phyloP scores from a whole-genome alignment of 2,113 vertebrate species.

The Bubalus kerabau region DNA sequence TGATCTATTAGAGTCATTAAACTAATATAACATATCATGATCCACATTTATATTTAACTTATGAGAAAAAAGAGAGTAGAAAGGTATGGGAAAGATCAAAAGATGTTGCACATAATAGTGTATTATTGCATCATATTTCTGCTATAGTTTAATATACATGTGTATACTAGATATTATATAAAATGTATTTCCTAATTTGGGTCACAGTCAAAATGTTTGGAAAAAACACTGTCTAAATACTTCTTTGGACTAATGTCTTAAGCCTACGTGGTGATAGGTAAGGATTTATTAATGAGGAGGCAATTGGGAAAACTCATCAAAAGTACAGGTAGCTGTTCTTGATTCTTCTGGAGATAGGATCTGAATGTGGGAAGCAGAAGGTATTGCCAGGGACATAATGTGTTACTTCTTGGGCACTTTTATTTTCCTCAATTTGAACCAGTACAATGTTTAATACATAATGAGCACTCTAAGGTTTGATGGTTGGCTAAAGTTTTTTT shows the following conservation, averaged over 20 bases:
- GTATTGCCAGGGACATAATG: neutral
- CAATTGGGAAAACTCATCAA: neutral
- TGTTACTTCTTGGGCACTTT: neutral
- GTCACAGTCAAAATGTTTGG: neutral
- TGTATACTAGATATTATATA: neutral
- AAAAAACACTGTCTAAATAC: neutral
- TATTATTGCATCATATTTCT: neutral
- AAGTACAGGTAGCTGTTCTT: neutral
- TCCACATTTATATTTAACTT: neutral
- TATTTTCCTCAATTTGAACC: neutral
- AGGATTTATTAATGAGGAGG: neutral
- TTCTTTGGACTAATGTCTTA: neutral
- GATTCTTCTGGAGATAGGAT: neutral
- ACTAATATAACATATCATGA: neutral
- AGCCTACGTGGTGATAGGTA: neutral
- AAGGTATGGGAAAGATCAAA: neutral
- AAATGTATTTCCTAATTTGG: neutral
- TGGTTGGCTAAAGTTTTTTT: neutral
- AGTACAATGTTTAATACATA: neutral
- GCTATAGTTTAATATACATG: neutral
- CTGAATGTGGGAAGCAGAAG: neutral
- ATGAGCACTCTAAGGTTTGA: neutral
- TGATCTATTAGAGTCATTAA: neutral
- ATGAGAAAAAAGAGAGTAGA: neutral
- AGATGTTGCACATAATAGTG: neutral